Percentiles rank a stretch among this genome's conserved stretches.
phyloP scores from a whole-genome alignment of 2,113 vertebrate species.

The Oceanodroma tethys region DNA sequence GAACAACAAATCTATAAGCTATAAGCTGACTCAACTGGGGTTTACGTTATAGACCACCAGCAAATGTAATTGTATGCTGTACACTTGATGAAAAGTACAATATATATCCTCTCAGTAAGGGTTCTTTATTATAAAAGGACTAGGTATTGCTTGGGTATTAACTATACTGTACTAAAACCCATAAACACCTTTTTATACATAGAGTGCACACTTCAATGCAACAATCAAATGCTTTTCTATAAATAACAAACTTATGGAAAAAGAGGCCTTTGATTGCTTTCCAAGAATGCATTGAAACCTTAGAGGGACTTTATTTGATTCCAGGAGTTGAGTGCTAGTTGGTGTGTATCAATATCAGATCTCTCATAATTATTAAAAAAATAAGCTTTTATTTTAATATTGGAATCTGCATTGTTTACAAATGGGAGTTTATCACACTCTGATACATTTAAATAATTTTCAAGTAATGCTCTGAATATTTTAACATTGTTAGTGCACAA shows the following conservation, averaged over 20 bases:
- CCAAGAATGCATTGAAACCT: constrained; percentile 67
- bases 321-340: not conserved
- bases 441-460: not conserved
- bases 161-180: constrained; percentile 77
- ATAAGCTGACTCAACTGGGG: not conserved
- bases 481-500: not conserved
- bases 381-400: not conserved
- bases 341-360: not conserved
- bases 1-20: constrained; percentile 20
- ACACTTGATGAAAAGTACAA: constrained; percentile 54
- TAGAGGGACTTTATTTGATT: constrained; percentile 44
- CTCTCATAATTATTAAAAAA: not conserved
- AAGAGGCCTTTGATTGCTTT: constrained; percentile 69
- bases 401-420: not conserved
- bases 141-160: constrained; percentile 75
- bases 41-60: constrained; percentile 69
- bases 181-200: constrained; percentile 80
- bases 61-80: constrained; percentile 59
- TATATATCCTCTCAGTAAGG: constrained; percentile 66
- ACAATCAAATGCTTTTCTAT: constrained; percentile 76
- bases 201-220: constrained; percentile 74
- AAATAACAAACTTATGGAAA: constrained; percentile 75
- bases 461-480: not conserved
- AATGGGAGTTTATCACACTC: not conserved
- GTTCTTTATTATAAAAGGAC: constrained; percentile 68